Evolutionary conservation across 2,888 invertebrate species (phyloP), one percentile per base, ranked within the genome.

Genomic region (Philopedon plagiatum): DNA sequence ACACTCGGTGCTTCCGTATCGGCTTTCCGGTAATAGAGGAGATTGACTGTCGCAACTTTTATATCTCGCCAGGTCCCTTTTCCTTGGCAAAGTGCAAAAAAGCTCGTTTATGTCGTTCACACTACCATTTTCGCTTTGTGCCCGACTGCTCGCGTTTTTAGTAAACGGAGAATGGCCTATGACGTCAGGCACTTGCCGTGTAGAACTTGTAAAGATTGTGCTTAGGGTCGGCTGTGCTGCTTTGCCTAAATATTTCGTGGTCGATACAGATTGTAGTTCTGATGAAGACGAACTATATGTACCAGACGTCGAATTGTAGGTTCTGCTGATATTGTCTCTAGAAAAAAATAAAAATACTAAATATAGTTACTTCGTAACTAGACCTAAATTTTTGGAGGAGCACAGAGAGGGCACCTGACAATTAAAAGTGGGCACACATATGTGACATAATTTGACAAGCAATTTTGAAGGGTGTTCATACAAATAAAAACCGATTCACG

Each of bases 1-100:
- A 0, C 91, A 91, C 19, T 91, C 91, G 73, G 92, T 92, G 81
- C 93, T 92, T 74, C 91, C 91, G 79, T 92, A 90, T 75, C 92
- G 88, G 82, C 92, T 93, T 79, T 90, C 91, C 11, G 89, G 87
- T 71, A 94, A 86, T 69, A 94, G 86, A 0, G 93, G 93, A 65
- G 93, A 92, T 78, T 93, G 92, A 79, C 93, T 93, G 78, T 93
- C 93, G 21, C 91, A 83, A 76, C 85, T 86, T 63, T 80, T 80
- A 70, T 85, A 85, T 44, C 82, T 78, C 39, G 86, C 79, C 29
- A 79, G 71, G 26, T 82, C 78, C 18, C 79, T 79, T 76, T 85
- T 86, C 65, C 85, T 78, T 0, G 93, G 92, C 77, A 93, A 87
- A n/a, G 93, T 93, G 81, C 91, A 92, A 80, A 92, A 90, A 0